Evolutionary conservation across 2,888 invertebrate species (phyloP), one percentile per base, ranked within the genome.

Genomic region (Xylota segnis): DNA sequence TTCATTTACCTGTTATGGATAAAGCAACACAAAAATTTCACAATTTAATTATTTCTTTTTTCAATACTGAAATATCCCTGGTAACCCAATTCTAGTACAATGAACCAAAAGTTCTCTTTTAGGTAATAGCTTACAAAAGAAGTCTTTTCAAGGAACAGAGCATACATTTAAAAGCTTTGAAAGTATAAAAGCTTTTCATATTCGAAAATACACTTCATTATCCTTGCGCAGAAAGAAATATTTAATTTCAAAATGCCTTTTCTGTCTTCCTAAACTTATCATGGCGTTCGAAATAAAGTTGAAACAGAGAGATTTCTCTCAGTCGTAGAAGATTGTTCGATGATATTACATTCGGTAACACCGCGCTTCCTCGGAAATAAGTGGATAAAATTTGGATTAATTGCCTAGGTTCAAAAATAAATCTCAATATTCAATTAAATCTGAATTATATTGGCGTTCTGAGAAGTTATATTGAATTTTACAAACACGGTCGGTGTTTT

Each of bases 271-370:
- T 68, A 47, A 47, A 40, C n/a, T 68, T 3, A 14, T n/a, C 9
- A 54, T 27, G 40, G 29, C 18, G 45, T 78, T 78, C 83, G 83
- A 83, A 83, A 56, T 68, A 54, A n/a, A 29, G 12, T 58, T 58
- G 59, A 68, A 78, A 78, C 66, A 68, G 72, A 78, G 52, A 68
- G 58, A 59, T 40, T 72, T 68, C 66, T 59, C 63, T 77, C 54
- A 83, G 83, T 83, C 66, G 52, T 58, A 23, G 45, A 66, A 61
- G 66, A 78, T 72, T 78, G 66, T 43, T 72, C 66, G 56, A 61
- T 68, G 61, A 68, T 78, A 56, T 52, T 66, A 32, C 68, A 63
- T 14, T 61, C 61, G 72, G 61, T 32, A n/a, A 10, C n/a, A 56
- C 18, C 83, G 83, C 72, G 78, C 45, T 40, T 83, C 58, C 23